These are phyloP conservation scores for Actinia tenebrosa DNA, from an alignment of 64 coral and sea anemone genomes.

Conservation along the genomic window DNA sequence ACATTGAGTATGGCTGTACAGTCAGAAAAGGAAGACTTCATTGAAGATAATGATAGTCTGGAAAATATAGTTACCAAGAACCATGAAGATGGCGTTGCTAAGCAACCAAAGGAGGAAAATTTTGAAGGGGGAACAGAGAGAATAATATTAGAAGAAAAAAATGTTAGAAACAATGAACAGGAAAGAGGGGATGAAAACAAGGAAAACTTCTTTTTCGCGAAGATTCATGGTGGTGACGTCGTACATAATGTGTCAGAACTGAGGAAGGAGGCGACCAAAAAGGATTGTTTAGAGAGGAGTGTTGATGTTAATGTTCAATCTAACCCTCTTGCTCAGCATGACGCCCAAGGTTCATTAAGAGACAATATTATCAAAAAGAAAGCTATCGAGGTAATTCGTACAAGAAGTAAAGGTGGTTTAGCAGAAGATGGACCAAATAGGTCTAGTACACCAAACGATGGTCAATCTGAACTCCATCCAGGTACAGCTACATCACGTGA, in stretches of 20 bases:
- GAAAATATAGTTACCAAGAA: neutral
- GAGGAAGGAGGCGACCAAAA: neutral
- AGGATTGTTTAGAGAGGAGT: neutral
- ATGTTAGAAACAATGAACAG: neutral
- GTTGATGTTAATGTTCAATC: neutral
- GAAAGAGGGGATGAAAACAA: neutral
- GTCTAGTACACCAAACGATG: neutral
- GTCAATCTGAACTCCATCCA: neutral
- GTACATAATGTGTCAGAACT: neutral
- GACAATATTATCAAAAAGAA: neutral
- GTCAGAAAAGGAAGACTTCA: conserved; percentile 24
- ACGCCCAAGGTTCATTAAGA: neutral
- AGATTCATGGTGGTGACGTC: neutral
- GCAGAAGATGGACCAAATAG: neutral
- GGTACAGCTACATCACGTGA: neutral
- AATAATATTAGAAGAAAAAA: neutral
- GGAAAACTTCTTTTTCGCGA: neutral
- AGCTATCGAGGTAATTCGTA: neutral
- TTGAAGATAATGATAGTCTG: neutral
- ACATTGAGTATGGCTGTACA: conserved; percentile 50
- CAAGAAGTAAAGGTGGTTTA: neutral
- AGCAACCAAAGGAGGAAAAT: neutral
- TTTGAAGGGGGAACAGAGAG: neutral
- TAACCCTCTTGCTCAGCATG: neutral
- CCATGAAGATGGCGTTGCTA: no score